phyloP scores from a whole-genome alignment of 2,888 invertebrate species.

The Thera britannica region DNA sequence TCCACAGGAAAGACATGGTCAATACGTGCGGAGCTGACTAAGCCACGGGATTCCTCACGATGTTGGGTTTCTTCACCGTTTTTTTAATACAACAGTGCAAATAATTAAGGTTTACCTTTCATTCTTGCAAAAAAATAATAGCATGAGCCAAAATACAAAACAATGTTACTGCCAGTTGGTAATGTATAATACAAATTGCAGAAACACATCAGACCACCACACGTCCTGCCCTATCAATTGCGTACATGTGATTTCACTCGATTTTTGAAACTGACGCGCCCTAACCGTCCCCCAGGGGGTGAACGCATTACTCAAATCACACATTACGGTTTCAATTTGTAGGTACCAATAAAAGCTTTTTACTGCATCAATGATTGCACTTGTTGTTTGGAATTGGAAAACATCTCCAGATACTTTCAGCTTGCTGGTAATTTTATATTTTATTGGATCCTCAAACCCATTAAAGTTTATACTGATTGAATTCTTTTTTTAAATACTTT shows the following conservation, averaged over 20 bases:
- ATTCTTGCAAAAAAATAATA: neutral
- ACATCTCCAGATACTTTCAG: neutral
- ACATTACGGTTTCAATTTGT: slow-evolving; percentile 61
- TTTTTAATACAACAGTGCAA: no score
- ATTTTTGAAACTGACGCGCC: slow-evolving; percentile 83
- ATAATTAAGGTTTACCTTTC: neutral
- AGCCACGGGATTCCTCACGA: no score
- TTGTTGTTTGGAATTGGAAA: slow-evolving; percentile 15
- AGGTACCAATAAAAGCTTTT: slow-evolving; percentile 48
- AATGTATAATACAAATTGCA: slow-evolving; percentile 49
- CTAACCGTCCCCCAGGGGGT: slow-evolving; percentile 57
- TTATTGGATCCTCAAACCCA: no score
- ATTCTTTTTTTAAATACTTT: no score
- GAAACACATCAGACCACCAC: slow-evolving; percentile 33
- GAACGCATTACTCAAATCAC: slow-evolving; percentile 71
- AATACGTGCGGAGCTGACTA: no score
- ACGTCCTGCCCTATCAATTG: slow-evolving; percentile 74
- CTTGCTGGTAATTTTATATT: neutral
- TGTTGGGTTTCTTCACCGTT: no score
- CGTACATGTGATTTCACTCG: slow-evolving; percentile 82
- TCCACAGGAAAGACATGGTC: no score
- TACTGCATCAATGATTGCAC: slow-evolving; percentile 39
- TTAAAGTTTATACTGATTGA: no score
- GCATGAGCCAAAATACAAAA: neutral
- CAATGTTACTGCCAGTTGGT: slow-evolving; percentile 31